Evolutionary conservation across 1,140 invertebrate species (phyloP).

Genomic region (Leptinotarsa defecta): DNA sequence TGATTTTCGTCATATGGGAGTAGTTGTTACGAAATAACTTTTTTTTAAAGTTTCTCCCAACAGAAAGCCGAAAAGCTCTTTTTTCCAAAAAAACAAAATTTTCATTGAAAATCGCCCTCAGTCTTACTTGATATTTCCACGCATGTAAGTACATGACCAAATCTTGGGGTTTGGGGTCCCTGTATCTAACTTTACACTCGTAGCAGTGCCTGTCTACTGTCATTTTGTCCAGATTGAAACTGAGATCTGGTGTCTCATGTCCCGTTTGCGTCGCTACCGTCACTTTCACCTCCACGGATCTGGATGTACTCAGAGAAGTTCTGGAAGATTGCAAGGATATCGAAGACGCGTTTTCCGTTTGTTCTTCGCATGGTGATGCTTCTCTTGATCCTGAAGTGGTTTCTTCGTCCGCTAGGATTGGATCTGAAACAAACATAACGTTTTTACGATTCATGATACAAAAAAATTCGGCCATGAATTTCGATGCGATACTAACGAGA

Average conservation of each 20-base stretch:
- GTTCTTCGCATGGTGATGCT: conserved; percentile 66
- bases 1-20: no score
- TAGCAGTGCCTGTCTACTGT: conserved; percentile 86
- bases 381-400: conserved; percentile 61
- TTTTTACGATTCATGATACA: no score
- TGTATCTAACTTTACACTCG: conserved; percentile 88
- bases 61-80: no score
- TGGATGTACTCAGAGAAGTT: conserved; percentile 38
- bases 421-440: not conserved
- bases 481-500: no score
- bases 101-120: not conserved
- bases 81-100: no score
- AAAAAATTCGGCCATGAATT: no score
- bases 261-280: conserved; percentile 84
- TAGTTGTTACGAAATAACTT: no score
- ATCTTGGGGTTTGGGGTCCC: conserved; percentile 87
- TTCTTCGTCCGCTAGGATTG: not conserved
- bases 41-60: no score
- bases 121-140: conserved; percentile 80
- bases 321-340: conserved; percentile 41
- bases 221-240: conserved; percentile 75
- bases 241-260: conserved; percentile 70
- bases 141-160: conserved; percentile 95
- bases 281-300: conserved; percentile 59
- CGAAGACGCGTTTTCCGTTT: conserved; percentile 46